Evolutionary conservation across 2,888 invertebrate species (phyloP), one percentile per base, ranked within the genome.

Genomic region (Agonopterix subpropinquella): DNA sequence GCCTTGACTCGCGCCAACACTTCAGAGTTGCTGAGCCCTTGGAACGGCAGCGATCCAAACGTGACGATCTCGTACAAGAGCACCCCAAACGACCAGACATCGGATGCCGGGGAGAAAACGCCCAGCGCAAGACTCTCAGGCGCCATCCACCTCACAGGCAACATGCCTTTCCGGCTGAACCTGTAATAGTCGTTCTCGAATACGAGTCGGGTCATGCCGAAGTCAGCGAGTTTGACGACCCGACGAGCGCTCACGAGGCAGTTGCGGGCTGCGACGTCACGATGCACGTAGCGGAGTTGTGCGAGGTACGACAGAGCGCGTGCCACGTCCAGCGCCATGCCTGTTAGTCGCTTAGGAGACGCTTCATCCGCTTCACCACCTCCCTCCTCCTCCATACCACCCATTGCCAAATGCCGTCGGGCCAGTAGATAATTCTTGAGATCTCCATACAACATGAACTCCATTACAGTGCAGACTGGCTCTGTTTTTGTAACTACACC

Each of bases 111-210:
- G 1, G 96, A 95, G 77, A 96, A 97, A 48, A 95, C 90, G 9
- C 97, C 97, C 18, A 94, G 88, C 2, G 91, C 92, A 11, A 97
- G 83, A 59, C 95, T 94, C 81, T 97, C 97, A 0, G 97, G 97
- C 1, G 97, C 93, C 97, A 97, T 97, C 97, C 97, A 97, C 53
- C 96, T 90, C 8, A 97, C 96, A 0, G 96, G 96, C 58, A 96
- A 80, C 93, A 95, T 94, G 70, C 95, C 94, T 83, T 94, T 95
- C 55, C 96, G 92, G 69, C 93, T 95, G 73, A 97, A 96, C 57
- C 94, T 92, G 80, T 97, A 97, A 77, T 96, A 96, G 75, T 96
- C 96, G 57, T 93, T 94, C 64, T 96, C 96, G 73, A 92, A 95
- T 75, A 95, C 95, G 0, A 95, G 93, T 43, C 97, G 90, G 2